phyloP scores from a whole-genome alignment of 2,113 vertebrate species.

The Oncorhynchus keta region DNA sequence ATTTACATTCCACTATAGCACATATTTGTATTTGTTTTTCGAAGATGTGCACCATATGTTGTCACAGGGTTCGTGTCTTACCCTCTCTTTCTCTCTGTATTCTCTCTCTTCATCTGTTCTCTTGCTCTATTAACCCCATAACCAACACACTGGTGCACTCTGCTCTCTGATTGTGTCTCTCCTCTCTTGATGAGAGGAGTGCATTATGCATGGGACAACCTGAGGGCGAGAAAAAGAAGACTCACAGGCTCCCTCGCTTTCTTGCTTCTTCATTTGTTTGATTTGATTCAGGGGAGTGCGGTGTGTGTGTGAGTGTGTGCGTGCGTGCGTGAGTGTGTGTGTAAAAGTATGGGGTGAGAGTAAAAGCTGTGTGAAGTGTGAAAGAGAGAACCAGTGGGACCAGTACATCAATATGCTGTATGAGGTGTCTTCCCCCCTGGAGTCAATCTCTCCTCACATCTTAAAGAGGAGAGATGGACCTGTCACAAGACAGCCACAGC shows the following conservation, averaged over 20 bases:
- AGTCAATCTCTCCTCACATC: neutral
- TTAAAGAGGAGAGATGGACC: neutral
- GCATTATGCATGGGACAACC: conserved; percentile 37
- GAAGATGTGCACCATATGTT: neutral
- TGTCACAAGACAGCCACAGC: neutral
- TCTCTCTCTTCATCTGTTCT: neutral
- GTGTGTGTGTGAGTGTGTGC: neutral
- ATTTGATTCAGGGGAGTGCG: neutral
- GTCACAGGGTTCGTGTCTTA: neutral
- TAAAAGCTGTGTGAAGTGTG: neutral
- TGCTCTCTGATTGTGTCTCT: conserved; percentile 52
- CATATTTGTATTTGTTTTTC: neutral
- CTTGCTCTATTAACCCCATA: conserved; percentile 5
- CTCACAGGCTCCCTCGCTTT: conserved; percentile 38
- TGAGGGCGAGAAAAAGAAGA: conserved; percentile 25
- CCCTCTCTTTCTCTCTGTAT: neutral
- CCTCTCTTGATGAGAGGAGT: conserved; percentile 10
- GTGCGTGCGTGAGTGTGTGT: too few species aligned
- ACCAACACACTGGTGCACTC: conserved; percentile 51
- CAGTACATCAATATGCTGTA: neutral
- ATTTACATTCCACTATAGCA: neutral
- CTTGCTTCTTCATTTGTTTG: neutral
- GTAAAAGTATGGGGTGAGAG: neutral
- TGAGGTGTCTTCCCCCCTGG: neutral
- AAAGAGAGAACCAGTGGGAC: neutral